Evolutionary conservation across 2,888 invertebrate species (phyloP).

Genomic region (Pseudanteris insignis): DNA sequence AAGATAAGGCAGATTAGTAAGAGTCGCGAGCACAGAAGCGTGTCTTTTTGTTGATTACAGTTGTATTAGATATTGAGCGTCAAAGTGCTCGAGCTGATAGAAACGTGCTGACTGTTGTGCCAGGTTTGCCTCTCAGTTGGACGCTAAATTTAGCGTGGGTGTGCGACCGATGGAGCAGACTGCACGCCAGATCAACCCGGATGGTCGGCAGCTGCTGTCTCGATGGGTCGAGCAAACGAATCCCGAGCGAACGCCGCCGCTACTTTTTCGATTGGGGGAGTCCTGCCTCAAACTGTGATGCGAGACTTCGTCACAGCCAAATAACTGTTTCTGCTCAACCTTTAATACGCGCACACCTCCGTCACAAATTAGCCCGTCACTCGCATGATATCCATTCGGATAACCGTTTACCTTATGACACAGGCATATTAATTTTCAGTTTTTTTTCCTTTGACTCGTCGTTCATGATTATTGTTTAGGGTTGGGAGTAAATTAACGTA

Average conservation of each 20-base stretch:
- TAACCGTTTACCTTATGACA: no score
- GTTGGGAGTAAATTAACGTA: no score
- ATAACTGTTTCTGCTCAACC: no score
- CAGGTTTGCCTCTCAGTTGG: conserved; percentile 38
- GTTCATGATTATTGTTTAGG: no score
- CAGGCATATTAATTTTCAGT: no score
- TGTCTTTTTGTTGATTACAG: conserved; percentile 26
- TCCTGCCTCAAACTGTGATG: conserved; percentile 1
- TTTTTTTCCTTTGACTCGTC: no score
- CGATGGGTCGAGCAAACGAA: conserved; percentile 46
- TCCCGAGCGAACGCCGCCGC: conserved; percentile 31
- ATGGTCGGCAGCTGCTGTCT: conserved; percentile 54
- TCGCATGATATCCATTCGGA: no score
- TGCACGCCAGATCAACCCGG: conserved; percentile 55
- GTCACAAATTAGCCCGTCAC: no score
- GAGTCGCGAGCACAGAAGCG: background rate
- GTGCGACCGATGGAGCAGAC: conserved; percentile 49
- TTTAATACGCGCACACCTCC: no score
- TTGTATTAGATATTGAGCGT: conserved; percentile 14
- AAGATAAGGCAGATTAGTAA: background rate
- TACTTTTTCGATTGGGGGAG: conserved; percentile 17
- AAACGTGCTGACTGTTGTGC: conserved; percentile 44
- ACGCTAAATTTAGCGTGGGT: conserved; percentile 62
- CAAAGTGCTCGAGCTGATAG: conserved; percentile 27
- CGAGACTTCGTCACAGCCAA: background rate